A percentile compares a stretch with the other conserved stretches of the same genome.
These are phyloP conservation scores for Conistra vaccinii DNA, from an alignment of 2,888 invertebrate species.

Conservation along the genomic window DNA sequence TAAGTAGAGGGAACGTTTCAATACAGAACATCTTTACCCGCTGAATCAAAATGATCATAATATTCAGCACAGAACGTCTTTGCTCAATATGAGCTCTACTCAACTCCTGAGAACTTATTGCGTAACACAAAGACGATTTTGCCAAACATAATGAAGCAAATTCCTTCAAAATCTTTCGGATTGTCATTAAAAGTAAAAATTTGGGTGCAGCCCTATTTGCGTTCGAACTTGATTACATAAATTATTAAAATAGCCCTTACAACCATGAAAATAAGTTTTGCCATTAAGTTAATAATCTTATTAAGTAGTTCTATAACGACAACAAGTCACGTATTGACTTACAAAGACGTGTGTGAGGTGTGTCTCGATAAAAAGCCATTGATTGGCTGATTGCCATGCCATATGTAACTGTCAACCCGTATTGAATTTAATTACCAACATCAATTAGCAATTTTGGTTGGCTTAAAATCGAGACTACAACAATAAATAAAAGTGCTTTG, in stretches of 20 bases:
- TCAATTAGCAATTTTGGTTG: conserved; percentile 44
- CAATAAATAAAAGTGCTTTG: conserved; percentile 17
- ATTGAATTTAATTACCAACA: conserved; percentile 25
- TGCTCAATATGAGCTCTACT: no score
- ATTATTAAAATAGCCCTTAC: background rate
- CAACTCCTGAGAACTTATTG: background rate
- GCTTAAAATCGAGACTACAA: conserved; percentile 7
- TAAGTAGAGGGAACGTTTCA: background rate
- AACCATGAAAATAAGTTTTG: background rate
- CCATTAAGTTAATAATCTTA: background rate
- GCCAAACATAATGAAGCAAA: no score
- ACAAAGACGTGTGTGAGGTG: conserved; percentile 50
- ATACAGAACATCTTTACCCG: background rate
- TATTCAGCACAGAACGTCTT: no score
- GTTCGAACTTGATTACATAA: background rate
- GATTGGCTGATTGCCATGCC: conserved; percentile 60
- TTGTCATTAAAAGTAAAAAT: no score
- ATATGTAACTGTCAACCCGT: conserved; percentile 31
- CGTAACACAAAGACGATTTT: background rate
- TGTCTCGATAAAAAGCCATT: conserved; percentile 36
- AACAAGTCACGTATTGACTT: conserved; percentile 2
- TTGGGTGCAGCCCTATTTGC: no score
- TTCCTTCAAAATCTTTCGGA: no score
- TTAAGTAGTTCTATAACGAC: background rate
- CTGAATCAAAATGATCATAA: background rate